Evolutionary conservation across 92 coral and sea anemone species (phyloP).

Genomic region (Siderastrea radians): DNA sequence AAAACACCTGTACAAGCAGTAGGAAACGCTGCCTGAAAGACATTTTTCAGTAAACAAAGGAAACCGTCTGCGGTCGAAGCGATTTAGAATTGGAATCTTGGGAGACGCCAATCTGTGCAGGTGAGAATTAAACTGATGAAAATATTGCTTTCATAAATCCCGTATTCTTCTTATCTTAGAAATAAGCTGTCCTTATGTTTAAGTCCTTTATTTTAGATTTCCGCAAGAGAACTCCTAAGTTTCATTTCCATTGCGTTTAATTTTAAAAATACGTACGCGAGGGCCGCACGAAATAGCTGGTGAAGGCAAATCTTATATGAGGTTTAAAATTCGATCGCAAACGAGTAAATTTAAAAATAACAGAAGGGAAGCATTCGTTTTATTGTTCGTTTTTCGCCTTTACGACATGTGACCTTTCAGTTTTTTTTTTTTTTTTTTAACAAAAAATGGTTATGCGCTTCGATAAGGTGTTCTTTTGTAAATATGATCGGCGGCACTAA

Average conservation of each 20-base stretch:
- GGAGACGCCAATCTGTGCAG: not conserved
- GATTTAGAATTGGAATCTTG: not conserved
- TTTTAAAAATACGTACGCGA: not conserved
- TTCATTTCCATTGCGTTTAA: not conserved
- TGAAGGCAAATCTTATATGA: not conserved
- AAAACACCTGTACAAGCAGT: not conserved
- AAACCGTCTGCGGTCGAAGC: constrained; percentile 1
- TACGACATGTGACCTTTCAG: no score
- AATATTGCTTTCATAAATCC: not conserved
- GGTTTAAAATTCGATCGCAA: not conserved
- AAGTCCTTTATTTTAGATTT: not conserved
- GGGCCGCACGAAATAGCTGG: not conserved
- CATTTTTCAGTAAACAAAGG: not conserved
- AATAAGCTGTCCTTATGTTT: not conserved
- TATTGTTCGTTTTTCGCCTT: not conserved
- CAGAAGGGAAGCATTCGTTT: not conserved
- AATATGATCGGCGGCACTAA: no score
- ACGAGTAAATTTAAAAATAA: not conserved
- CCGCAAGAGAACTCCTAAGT: not conserved
- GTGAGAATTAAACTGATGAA: not conserved
- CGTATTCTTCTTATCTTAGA: not conserved
- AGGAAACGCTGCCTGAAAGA: not conserved
- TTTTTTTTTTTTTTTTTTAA: no score
- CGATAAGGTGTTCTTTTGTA: no score
- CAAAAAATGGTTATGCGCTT: no score